phyloP scores from a whole-genome alignment of 2,113 vertebrate species.

The Rhynchomys soricoides region DNA sequence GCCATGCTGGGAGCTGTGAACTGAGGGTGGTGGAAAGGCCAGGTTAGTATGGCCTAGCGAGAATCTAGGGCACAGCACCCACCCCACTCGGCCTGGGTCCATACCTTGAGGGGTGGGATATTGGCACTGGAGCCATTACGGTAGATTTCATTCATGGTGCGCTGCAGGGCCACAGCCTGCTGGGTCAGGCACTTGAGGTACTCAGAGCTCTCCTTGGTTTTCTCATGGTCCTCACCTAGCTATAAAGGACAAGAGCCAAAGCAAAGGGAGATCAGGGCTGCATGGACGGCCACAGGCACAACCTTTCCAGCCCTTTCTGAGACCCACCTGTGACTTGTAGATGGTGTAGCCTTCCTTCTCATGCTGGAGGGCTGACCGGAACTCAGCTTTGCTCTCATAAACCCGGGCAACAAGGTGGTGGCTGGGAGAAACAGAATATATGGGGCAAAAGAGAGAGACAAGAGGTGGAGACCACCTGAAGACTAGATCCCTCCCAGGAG shows the following conservation, averaged over 20 bases:
- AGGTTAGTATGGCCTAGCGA: background rate
- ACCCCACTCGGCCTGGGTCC: background rate
- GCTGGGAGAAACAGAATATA: constrained; percentile 79
- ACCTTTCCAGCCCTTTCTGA: accelerated
- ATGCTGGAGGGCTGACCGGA: constrained; percentile 97
- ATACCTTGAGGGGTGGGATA: constrained; percentile 97
- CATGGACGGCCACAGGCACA: accelerated
- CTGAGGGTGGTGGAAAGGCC: constrained; percentile 77
- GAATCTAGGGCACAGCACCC: accelerated
- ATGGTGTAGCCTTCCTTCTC: constrained; percentile 99
- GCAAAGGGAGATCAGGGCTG: background rate
- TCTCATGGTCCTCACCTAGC: constrained; percentile 98
- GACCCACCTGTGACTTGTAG: constrained; percentile 95
- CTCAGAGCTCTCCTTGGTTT: constrained; percentile 99
- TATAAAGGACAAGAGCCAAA: constrained; percentile 62
- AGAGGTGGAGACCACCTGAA: background rate
- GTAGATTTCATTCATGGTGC: constrained; percentile 99
- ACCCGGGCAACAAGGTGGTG: constrained; percentile 97
- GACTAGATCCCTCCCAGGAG: background rate
- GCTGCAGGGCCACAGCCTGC: constrained; percentile 97
- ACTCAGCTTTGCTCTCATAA: constrained; percentile 98
- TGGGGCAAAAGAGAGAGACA: background rate
- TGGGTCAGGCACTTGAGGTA: constrained; percentile 99
- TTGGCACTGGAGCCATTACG: constrained; percentile 97
- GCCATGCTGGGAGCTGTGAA: constrained; percentile 99